Evolutionary conservation across 2,888 invertebrate genomes (phyloP), one percentile per base, ranked within the genome.

Genomic region (Creontiades dilutus): DNA sequence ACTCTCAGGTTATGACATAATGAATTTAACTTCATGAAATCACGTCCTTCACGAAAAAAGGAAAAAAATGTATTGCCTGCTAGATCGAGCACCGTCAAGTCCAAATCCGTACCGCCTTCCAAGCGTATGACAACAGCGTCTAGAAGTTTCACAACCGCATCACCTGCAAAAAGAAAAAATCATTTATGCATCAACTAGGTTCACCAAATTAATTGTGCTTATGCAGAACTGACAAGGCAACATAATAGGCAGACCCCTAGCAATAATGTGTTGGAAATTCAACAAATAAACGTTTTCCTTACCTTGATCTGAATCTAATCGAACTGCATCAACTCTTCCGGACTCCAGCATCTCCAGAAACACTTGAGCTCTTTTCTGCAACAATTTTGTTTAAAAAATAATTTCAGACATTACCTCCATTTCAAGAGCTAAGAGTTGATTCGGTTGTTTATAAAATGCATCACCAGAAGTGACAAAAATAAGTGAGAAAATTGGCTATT

Each of bases 61-160:
- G 55, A 48, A 23, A n/a, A 37, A 2, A 37, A 37, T 37, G 2
- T 37, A 37, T 37, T 37, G 37, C 88, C 91, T 23, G 88, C 91
- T 93, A 94, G 95, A 92, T 98, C 98, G n/a, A 99, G 94, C 46
- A 96, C 95, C 92, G 96, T 96, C 23, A 99, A 94, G 94, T 99
- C 99, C 92, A 97, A 97, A 80, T 97, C 97, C 0, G 96, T 96
- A 0, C 97, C 98, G 27, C 99, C 99, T 94, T 99, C 99, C 76
- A 99, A 94, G 93, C 98, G 97, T 91, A 99, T 98, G 9, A 99
- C 99, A 75, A 98, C 99, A 89, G 99, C 97, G 93, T 99, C 99
- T 90, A 99, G 95, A 13, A 99, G 94, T 92, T 97, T 96, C 84
- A 99, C 95, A 37, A 91, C 91, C 46, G 88, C 88, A 86, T 95